A percentile compares a stretch with the other conserved stretches of the same genome.
Evolutionary conservation across 2,113 vertebrate genomes (phyloP).

Genomic region (Phalacrocorax carbo): DNA sequence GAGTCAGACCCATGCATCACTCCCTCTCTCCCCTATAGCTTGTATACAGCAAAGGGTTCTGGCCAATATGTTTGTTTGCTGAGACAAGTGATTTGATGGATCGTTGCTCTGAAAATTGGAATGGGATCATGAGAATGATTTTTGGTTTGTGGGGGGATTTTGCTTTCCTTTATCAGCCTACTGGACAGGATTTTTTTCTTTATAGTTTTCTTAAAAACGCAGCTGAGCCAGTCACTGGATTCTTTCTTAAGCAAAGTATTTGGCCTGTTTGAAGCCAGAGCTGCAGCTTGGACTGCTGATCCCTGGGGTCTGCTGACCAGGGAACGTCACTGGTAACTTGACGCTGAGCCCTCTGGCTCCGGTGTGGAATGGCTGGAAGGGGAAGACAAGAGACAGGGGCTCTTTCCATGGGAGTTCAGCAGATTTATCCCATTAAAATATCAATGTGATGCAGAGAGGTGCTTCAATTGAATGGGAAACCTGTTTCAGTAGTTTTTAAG

Average conservation of each 20-base stretch:
- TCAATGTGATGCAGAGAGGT: neutral
- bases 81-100: neutral
- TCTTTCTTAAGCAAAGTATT: neutral
- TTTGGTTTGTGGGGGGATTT: neutral
- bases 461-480: neutral
- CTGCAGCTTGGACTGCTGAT: neutral
- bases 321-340: neutral
- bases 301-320: neutral
- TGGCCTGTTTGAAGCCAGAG: neutral
- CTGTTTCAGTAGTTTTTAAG: neutral
- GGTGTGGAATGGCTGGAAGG: too few species aligned
- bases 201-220: neutral
- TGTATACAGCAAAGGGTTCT: rapidly evolving
- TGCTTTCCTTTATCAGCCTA: neutral
- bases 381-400: too few species aligned
- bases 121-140: neutral
- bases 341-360: neutral
- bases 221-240: neutral
- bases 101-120: neutral
- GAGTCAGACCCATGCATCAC: neutral
- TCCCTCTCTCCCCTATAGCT: too few species aligned
- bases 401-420: neutral
- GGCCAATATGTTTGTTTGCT: neutral
- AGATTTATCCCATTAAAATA: neutral
- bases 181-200: neutral